Base-by-base conservation (phyloP, 2,797 vertebrate species). In the Emydoidea blandingii region DNA sequence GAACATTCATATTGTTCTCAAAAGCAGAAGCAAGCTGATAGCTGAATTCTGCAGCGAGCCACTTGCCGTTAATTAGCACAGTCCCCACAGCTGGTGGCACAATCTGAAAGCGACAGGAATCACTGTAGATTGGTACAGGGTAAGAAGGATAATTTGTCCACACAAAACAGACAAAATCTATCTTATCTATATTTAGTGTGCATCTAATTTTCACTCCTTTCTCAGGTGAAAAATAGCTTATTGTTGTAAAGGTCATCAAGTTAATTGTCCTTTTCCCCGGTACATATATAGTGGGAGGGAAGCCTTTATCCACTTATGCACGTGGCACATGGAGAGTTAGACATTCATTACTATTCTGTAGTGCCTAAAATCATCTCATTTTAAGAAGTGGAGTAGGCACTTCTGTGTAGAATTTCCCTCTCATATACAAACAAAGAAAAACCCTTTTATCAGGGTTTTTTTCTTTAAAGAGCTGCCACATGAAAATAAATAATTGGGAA, bases 61-160 rank as follows among this genome's bases (percentile, higher is more conserved):
- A 84, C 7, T 90, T 92, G n/a, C 37, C 87, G 81, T 83, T 92
- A 95, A 91, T 91, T 78, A 94, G 14, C 79, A 89, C 86, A 86
- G 54, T 54, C 47, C 50, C 9, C 68, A 89, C 65, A 90, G 76
- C 50, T 94, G 81, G 23, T 57, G 81, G 6, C 2, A 85, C 86
- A 68, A 87, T 47, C 34, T 91, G 74, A 93, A 79, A 59, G 50
- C 6, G 83, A 90, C 89, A 49, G 53, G 83, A 87, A 29, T 88
- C 2, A 2, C 47, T 57, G 59, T 76, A 21, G 57, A 52, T 81
- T 83, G 4, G 89, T 96, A 90, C 72, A 29, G 59, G 11, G 3
- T 81, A 84, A 89, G 21, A 54, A 76, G 31, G 59, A 91, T 83
- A n/a, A 79, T 83, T 88, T 93, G 34, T 74, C 79, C 23, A 27